phyloP scores from a whole-genome alignment of 2,888 invertebrate species.

The Lasioglossum marginatum region DNA sequence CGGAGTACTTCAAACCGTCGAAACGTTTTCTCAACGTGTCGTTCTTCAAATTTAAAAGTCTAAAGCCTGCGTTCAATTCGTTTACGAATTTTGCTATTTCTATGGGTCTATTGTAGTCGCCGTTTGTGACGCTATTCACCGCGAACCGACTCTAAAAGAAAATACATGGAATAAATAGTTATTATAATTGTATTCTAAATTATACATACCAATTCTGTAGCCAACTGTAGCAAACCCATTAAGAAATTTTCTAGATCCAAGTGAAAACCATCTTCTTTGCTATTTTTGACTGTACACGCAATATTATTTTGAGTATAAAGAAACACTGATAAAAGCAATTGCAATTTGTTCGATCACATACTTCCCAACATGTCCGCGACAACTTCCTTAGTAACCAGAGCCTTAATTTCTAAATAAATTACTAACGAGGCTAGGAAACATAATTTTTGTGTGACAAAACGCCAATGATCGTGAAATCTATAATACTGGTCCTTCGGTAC shows the following conservation, averaged over 20 bases:
- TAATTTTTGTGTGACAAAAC: conserved; percentile 91
- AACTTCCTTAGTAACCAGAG: conserved; percentile 90
- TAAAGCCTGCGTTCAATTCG: conserved; percentile 95
- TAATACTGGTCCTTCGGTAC: conserved; percentile 93
- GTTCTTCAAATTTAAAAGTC: conserved; percentile 95
- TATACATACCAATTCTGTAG: conserved; percentile 92
- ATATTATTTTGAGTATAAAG: conserved; percentile 31
- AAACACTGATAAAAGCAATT: conserved; percentile 14
- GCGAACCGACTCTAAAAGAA: conserved; percentile 89
- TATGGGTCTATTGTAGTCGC: conserved; percentile 92
- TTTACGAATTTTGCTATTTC: conserved; percentile 94
- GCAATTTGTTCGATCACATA: conserved; percentile 80
- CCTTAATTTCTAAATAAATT: conserved; percentile 92
- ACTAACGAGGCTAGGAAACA: conserved; percentile 92
- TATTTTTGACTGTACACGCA: conserved; percentile 88
- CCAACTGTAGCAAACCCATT: conserved; percentile 92
- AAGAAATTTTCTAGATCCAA: conserved; percentile 96
- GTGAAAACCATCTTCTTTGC: conserved; percentile 92
- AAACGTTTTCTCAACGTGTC: conserved; percentile 94
- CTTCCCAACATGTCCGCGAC: conserved; percentile 92
- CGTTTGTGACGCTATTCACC: conserved; percentile 93
- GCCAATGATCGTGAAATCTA: conserved; percentile 95
- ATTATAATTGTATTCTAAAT: not conserved
- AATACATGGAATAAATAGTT: conserved; percentile 17
- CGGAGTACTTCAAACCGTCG: conserved; percentile 95